phyloP scores from a whole-genome alignment of 2,888 invertebrate genomes.

The Biston stratarius region DNA sequence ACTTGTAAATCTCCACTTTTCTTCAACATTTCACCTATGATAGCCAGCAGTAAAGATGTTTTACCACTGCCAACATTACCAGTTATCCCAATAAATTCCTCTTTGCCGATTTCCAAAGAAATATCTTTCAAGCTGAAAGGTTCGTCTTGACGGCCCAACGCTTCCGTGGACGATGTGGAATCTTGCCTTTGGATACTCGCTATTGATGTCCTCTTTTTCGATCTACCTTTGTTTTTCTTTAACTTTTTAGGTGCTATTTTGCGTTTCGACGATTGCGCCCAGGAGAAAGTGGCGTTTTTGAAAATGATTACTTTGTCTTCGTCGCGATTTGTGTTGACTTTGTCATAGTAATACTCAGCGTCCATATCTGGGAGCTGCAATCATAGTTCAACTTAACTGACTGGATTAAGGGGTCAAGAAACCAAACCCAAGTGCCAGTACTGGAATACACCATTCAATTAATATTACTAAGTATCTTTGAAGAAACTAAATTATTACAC shows the following conservation, averaged over 20 bases:
- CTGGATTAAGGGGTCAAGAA: too few species aligned
- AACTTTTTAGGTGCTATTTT: slow-evolving; percentile 61
- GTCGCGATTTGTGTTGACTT: slow-evolving; percentile 76
- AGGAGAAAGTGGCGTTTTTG: slow-evolving; percentile 87
- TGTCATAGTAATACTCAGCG: slow-evolving; percentile 87
- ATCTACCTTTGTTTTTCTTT: slow-evolving; percentile 82
- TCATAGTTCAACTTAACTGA: not conserved
- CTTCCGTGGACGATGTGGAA: slow-evolving; percentile 66
- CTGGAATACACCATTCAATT: too few species aligned
- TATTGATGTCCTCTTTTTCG: slow-evolving; percentile 71
- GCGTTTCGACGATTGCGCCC: slow-evolving; percentile 77
- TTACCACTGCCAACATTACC: slow-evolving; percentile 97
- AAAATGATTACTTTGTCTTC: slow-evolving; percentile 87
- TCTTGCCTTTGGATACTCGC: slow-evolving; percentile 64
- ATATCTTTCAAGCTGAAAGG: slow-evolving; percentile 72
- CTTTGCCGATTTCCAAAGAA: slow-evolving; percentile 82
- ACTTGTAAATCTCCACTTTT: slow-evolving; percentile 89
- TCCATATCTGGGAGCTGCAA: slow-evolving; percentile 88
- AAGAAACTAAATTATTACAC: too few species aligned
- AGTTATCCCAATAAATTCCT: slow-evolving; percentile 94
- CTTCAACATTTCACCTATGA: slow-evolving; percentile 94
- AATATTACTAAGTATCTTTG: too few species aligned
- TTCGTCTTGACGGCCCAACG: slow-evolving; percentile 51
- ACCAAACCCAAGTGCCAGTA: too few species aligned
- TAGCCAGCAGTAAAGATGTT: slow-evolving; percentile 93